Evolutionary conservation across 2,888 invertebrate genomes (phyloP), one percentile per base, ranked within the genome.

Genomic region (Drosophila formosana): DNA sequence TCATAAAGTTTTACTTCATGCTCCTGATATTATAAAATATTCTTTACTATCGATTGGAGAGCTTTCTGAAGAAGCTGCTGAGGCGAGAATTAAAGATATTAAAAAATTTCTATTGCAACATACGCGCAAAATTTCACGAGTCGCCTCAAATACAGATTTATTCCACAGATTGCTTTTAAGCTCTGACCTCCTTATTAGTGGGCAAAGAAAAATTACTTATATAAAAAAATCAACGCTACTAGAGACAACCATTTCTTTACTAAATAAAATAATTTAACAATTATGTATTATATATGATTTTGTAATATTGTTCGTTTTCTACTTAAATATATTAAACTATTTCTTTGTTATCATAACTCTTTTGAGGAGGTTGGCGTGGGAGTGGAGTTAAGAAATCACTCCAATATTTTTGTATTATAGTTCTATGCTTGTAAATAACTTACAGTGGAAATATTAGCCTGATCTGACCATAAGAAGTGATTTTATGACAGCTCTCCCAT

Each of bases 1-100:
- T 32, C 32, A 32, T 32, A 32, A 32, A 32, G 32, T 32, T 32
- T 32, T 32, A 32, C 32, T 32, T 8, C 30, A 30, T 18, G 18
- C 18, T 18, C 18, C 18, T 18, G 18, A 18, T 18, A 18, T 30
- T 34, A 34, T 34, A 34, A 45, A 30, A 3, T 8, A 30, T 25
- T 45, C 23, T 9, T 45, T 45, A 45, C 4, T 45, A 25, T 11
- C 25, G 8, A 45, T 45, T 11, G 11, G 45, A 8, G 45, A 45
- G 26, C 45, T 45, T 45, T 26, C 45, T 25, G 45, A 45, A 25
- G 26, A 45, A 45, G 45, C 45, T 25, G 25, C 45, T 25, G 45
- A 25, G 25, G 45, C 45, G 7, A 45, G 45, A 45, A 26, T 25
- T 23, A 45, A 23, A 9, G 18, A 41, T 41, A 41, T 7, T 41